Evolutionary conservation across 2,888 invertebrate species (phyloP), one percentile per base, ranked within the genome.

Genomic region (Torymus tubicola): DNA sequence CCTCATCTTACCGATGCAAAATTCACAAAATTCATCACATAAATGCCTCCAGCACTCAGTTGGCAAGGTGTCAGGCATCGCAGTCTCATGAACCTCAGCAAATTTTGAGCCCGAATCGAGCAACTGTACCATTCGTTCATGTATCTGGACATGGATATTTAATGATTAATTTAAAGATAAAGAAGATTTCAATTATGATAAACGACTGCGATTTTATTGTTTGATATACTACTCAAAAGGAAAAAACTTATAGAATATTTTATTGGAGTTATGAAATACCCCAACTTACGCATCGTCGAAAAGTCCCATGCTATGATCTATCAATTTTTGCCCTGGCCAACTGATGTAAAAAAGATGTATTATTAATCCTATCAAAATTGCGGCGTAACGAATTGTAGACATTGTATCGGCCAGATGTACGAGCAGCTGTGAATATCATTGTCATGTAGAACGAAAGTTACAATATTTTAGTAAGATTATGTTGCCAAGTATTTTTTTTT

Each of bases 291-390:
- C 31, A 31, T 31, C 31, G 31, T 31, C 31, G 31, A 31, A 31
- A 31, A 31, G 31, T n/a, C 58, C 50, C 12, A 11, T 31, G 18
- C 57, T 73, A 24, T 18, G 42, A 53, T 73, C 73, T 11, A 73
- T 73, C 57, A 73, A 31, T 16, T 73, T 73, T 13, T 73, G 73
- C 10, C 73, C 73, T 16, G 73, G 73, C 73, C 64, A 73, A 57
- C 73, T 73, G 14, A 65, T 18, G 57, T 73, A 73, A 52, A 73
- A 73, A 16, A 73, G 16, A 8, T 71, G 70, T 16, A 71, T 58
- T 13, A 71, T 16, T 3, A 71, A 42, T 14, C 70, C 60, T 14
- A 24, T 5, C 2, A 71, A 18, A 16, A 71, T 71, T 13, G 57
- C 14, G 13, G 18, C 11, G 18, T 50, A 71, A 50, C 70, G n/a